phyloP scores from a whole-genome alignment of 2,113 vertebrate species.

The Calypte anna region DNA sequence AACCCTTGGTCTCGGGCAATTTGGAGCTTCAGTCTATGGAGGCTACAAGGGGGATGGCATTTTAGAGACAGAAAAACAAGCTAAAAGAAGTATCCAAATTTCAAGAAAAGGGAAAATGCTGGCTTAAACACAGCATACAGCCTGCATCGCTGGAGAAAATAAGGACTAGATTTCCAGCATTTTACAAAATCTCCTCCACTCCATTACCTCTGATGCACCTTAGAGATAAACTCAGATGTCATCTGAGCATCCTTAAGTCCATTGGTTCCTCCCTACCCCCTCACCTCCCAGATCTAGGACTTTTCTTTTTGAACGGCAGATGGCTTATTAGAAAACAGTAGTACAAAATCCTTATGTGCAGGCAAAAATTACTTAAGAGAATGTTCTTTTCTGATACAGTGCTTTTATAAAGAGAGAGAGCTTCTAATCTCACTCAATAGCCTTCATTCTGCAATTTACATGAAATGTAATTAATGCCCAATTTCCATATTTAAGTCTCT shows the following conservation, averaged over 20 bases:
- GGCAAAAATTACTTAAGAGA: constrained; percentile 28
- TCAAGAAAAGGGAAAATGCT: background rate
- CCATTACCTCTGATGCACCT: background rate
- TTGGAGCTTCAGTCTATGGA: background rate
- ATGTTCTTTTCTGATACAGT: constrained; percentile 36
- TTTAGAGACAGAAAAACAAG: background rate
- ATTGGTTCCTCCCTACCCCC: background rate
- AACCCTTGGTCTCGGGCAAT: background rate
- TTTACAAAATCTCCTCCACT: background rate
- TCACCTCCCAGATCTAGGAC: background rate
- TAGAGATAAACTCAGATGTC: background rate
- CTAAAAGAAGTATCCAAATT: background rate
- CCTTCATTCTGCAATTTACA: constrained; percentile 14
- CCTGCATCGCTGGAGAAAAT: background rate
- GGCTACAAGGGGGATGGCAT: background rate
- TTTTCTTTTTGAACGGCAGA: background rate
- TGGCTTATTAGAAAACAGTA: constrained; percentile 36
- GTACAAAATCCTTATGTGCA: constrained; percentile 2
- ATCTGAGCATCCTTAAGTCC: background rate
- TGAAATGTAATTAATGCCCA: constrained; percentile 1
- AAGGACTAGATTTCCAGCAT: background rate
- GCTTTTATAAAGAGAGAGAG: constrained; percentile 15
- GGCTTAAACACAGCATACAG: background rate
- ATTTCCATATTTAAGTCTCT: constrained; percentile 47
- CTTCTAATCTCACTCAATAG: constrained; percentile 25